Base-by-base conservation (phyloP, 2,888 invertebrate genomes). In the Caradrina kadenii region DNA sequence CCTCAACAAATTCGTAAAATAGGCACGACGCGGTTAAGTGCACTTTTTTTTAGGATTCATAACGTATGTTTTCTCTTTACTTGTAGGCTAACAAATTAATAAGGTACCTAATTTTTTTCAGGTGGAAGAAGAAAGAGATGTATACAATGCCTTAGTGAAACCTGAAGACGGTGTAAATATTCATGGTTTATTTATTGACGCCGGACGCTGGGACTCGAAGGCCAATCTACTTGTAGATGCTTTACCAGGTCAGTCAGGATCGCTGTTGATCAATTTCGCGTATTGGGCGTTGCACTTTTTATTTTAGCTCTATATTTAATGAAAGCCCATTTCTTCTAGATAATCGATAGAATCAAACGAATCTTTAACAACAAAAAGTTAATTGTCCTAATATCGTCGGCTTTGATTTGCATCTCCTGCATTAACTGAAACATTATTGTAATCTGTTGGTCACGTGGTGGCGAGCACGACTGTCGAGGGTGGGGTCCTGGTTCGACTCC, bases 181-280 rank as follows among this genome's bases (percentile, higher is more conserved):
- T 45, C 98, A 98, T 88, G 98, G 98, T 11, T 92, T 99, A 68
- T 99, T 97, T 89, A 96, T 99, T 21, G 99, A 99, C 91, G 99
- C 99, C 2, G 99, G 98, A 1, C 96, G 98, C 84, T 99, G 99
- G 98, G 98, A 98, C 88, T 92, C 96, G 70, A 86, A 92, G 35
- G 88, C 90, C 0, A 97, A 97, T 89, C 96, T 97, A 13, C 96
- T 99, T 5, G 97, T 98, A 17, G 99, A 99, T 94, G 97, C 98
- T 0, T 93, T 96, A 80, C 97, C 98, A 85, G 98, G 98, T 96
- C 49, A 26, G 76, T 79, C 45, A 50, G 10, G 17, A 49, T 19
- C 21, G 15, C 22, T 49, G 8, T 42, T 26, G 15, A 26, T 19
- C 17, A 13, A 17, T 31, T 4, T 52, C 39, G 21, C 26, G 1